Conservation (phyloP, 1,140 invertebrate species). For the Zaprionus nigranus region DNA sequence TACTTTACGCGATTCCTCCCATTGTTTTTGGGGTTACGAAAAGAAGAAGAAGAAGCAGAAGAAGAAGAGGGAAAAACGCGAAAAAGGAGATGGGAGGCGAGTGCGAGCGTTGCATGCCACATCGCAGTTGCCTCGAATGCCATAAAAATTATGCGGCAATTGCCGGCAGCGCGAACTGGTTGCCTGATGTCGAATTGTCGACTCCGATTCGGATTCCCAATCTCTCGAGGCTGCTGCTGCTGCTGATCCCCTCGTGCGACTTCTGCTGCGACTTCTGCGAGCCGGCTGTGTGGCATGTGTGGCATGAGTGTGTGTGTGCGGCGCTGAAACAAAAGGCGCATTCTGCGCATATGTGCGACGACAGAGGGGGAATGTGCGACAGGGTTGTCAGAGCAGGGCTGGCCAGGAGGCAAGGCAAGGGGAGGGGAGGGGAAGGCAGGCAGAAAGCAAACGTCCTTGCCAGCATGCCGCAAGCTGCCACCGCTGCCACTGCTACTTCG, state of each 20-base stretch:
- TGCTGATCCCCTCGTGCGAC: slow-evolving; percentile 14
- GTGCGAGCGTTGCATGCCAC: slow-evolving; percentile 6
- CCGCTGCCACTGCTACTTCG: slow-evolving; percentile 2
- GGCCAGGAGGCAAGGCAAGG: slow-evolving; percentile 21
- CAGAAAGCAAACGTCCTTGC: slow-evolving; percentile 72
- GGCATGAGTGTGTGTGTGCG: slow-evolving; percentile 4
- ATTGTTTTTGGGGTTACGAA: slow-evolving; percentile 16
- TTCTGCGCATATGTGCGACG: slow-evolving; percentile 50
- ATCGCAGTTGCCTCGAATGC: slow-evolving; percentile 31
- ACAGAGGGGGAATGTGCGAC: slow-evolving; percentile 17
- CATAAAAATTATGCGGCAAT: slow-evolving; percentile 74
- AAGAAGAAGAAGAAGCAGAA: not conserved
- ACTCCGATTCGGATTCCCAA: slow-evolving; percentile 8
- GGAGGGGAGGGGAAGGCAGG: slow-evolving; percentile 39
- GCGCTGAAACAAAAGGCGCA: slow-evolving; percentile 59
- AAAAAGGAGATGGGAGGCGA: not conserved
- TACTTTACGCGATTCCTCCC: slow-evolving; percentile 33
- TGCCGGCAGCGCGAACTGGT: slow-evolving; percentile 55
- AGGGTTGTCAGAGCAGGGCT: slow-evolving; percentile 6
- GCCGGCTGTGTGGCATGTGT: slow-evolving; percentile 71
- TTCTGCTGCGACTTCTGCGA: slow-evolving; percentile 17
- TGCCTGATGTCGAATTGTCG: slow-evolving; percentile 47
- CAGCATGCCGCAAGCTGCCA: slow-evolving; percentile 45
- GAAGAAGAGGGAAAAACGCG: not conserved
- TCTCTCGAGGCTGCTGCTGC: not conserved